Evolutionary conservation across 1,140 invertebrate genomes (phyloP).

Genomic region (Penaeus chinensis): DNA sequence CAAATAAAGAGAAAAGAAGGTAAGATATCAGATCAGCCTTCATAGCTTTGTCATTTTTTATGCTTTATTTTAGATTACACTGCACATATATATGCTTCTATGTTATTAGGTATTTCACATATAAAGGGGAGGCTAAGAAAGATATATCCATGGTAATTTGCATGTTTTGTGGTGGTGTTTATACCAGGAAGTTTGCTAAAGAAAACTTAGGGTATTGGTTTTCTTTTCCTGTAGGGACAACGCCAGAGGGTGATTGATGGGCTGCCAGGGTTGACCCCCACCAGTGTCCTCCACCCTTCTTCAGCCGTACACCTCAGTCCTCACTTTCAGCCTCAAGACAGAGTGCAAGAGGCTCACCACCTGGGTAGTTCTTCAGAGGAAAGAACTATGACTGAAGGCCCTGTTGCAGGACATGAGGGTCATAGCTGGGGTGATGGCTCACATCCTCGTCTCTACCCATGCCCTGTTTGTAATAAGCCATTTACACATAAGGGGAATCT

Average conservation of each 20-base stretch:
- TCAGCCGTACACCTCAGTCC: slow-evolving; percentile 25
- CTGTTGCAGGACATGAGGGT: slow-evolving; percentile 14
- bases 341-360: slow-evolving; percentile 17
- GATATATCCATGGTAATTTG: too few species aligned
- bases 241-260: slow-evolving; percentile 48
- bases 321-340: slow-evolving; percentile 27
- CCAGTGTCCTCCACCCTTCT: slow-evolving; percentile 30
- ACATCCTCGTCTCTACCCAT: slow-evolving; percentile 1
- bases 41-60: too few species aligned
- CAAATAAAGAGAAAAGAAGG: too few species aligned
- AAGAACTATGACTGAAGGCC: slow-evolving; percentile 15
- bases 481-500: slow-evolving; percentile 49
- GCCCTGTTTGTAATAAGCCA: slow-evolving; percentile 49
- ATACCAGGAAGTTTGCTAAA: neutral
- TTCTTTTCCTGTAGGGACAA: slow-evolving; percentile 55
- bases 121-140: too few species aligned
- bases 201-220: slow-evolving; percentile 38
- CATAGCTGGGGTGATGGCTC: slow-evolving; percentile 13
- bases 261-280: slow-evolving; percentile 31
- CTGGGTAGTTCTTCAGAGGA: slow-evolving; percentile 28
- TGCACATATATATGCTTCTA: too few species aligned
- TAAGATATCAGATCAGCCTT: too few species aligned
- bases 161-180: too few species aligned
- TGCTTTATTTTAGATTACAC: too few species aligned
- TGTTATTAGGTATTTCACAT: too few species aligned